Base-by-base conservation (phyloP, 2,113 vertebrate species). In the Manacus vitellinus region DNA sequence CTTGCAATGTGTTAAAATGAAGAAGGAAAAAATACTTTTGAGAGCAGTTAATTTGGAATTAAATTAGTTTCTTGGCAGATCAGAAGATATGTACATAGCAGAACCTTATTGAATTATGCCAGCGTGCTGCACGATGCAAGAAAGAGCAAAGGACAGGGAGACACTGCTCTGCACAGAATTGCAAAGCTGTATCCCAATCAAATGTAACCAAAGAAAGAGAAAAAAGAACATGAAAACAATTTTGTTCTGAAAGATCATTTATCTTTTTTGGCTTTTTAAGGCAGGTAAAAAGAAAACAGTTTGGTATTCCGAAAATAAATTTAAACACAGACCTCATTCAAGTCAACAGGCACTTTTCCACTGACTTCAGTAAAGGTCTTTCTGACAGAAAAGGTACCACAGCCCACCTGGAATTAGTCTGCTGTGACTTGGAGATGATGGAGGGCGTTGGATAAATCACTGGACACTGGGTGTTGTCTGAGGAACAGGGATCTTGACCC, bases 61-160 rank as follows among this genome's bases (percentile, higher is more conserved):
- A 96, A 96, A 96, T 97, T 93, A 91, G 85, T 86, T 96, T 96
- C 86, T 96, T 92, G 54, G 71, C 89, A 96, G 92, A 91, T 91
- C 87, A 94, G 76, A 88, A 94, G 89, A 94, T 89, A 89, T 24
- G 91, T 90, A 85, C 88, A 52, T 70, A 95, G 87, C 72, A 94
- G 89, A 89, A 89, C 77, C 66, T 93, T 81, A 93, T 6, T 92
- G 89, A 93, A 95, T 96, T 97, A 94, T 68, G 65, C 41, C 67
- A 79, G 51, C 22, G 10, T 35, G 55, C 56, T 91, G 74, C 63
- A 61, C 65, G 62, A 19, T 90, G 54, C 88, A 59, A 85, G 54
- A 88, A 67, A 81, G 87, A 88, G 87, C 94, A 96, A 95, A 96
- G 91, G 94, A 95, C 94, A 87, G 79, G 2, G 54, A 94, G 89